phyloP scores from a whole-genome alignment of 2,113 vertebrate species.

The Stegostoma tigrinum region DNA sequence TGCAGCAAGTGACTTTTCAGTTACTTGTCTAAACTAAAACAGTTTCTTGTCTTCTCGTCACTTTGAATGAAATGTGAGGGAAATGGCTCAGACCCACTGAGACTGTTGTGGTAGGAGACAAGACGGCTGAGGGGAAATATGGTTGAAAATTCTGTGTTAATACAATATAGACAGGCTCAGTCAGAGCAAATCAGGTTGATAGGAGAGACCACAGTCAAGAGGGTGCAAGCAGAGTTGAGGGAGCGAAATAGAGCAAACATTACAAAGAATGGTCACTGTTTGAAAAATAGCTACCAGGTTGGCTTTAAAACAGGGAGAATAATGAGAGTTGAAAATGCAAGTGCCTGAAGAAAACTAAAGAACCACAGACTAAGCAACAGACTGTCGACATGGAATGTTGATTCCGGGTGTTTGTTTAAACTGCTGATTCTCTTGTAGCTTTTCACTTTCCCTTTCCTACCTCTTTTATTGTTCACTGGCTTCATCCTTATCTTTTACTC shows the following conservation, averaged over 20 bases:
- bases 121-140: not conserved
- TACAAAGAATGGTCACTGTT: not conserved
- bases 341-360: too few relatives aligned
- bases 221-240: not conserved
- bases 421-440: too few relatives aligned
- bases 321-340: too few relatives aligned
- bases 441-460: too few relatives aligned
- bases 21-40: not conserved
- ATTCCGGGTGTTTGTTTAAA: too few relatives aligned
- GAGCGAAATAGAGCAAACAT: not conserved
- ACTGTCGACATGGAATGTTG: too few relatives aligned
- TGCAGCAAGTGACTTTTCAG: not conserved
- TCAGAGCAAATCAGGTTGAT: not conserved
- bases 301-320: too few relatives aligned
- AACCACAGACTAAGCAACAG: too few relatives aligned
- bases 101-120: not conserved
- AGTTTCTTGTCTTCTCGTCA: too few relatives aligned
- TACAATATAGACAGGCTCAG: not conserved
- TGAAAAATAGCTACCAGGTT: not conserved
- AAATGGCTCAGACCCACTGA: not conserved
- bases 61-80: not conserved
- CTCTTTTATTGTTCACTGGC: too few relatives aligned
- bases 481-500: too few relatives aligned
- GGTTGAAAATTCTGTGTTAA: not conserved
- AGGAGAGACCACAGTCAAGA: not conserved